Percentiles rank a stretch among this genome's conserved stretches.
Evolutionary conservation across 1,140 invertebrate genomes (phyloP).

Genomic region (Cyclina sinensis): DNA sequence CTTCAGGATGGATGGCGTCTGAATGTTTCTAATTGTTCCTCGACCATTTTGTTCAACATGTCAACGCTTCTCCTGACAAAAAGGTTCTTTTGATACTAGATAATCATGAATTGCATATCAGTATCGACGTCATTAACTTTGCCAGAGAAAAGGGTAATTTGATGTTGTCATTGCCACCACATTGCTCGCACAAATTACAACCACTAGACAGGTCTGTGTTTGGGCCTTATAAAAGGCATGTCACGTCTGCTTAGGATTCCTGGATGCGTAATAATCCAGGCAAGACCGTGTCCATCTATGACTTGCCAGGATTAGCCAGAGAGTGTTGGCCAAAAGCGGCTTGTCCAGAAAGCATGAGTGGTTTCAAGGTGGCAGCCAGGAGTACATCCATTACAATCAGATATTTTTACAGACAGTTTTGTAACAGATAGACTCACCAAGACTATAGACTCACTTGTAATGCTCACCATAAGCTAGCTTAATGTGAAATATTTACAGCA

Average conservation of each 20-base stretch:
- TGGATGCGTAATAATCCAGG: constrained; percentile 84
- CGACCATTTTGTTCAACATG: constrained; percentile 82
- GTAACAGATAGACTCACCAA: not conserved
- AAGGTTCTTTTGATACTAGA: too few species aligned
- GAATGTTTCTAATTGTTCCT: constrained; percentile 87
- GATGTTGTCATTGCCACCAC: constrained; percentile 65
- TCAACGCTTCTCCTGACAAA: too few species aligned
- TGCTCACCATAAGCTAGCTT: too few species aligned
- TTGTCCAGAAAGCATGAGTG: constrained; percentile 18
- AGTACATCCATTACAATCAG: too few species aligned
- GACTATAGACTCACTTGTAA: too few species aligned
- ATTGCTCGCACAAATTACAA: constrained; percentile 12
- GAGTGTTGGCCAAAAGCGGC: constrained; percentile 43
- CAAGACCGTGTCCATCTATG: too few species aligned
- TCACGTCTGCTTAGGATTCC: constrained; percentile 85
- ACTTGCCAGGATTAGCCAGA: not conserved
- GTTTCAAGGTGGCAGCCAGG: too few species aligned
- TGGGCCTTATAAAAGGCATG: not conserved
- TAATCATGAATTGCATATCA: constrained; percentile 73
- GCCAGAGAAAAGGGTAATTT: constrained; percentile 71
- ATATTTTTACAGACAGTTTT: too few species aligned
- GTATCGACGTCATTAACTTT: constrained; percentile 77
- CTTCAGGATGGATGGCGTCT: constrained; percentile 87
- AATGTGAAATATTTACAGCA: too few species aligned
- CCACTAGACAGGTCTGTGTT: constrained; percentile 3